Conservation (phyloP, 2,797 vertebrate genomes). For the Trematomus bernacchii region DNA sequence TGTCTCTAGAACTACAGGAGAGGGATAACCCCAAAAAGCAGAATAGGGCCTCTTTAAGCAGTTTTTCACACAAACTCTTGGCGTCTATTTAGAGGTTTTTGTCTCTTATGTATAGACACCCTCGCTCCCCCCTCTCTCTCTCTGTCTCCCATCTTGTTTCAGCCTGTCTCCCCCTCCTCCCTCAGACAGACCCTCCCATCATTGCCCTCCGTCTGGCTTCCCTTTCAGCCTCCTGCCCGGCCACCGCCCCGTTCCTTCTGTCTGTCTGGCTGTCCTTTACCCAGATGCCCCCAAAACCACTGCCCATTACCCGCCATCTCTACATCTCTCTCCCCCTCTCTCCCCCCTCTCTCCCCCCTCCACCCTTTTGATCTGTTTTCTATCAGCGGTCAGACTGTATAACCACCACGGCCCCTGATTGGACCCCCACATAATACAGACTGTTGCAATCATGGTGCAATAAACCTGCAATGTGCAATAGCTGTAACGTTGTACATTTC, state of each 20-base stretch:
- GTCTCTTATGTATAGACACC: conserved; percentile 6
- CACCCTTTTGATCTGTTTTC: conserved; percentile 41
- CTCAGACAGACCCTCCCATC: conserved; percentile 69
- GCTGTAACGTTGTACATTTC: no score
- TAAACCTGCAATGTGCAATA: no score
- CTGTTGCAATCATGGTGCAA: no score
- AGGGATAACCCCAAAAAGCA: no score
- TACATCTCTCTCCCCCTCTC: no score
- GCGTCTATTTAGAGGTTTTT: conserved; percentile 32
- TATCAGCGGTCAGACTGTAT: background rate
- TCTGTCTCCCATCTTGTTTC: conserved; percentile 50
- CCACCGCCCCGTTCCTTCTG: conserved; percentile 70
- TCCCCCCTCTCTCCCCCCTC: background rate
- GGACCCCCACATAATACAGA: no score
- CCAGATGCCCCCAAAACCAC: conserved; percentile 65
- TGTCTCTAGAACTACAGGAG: no score
- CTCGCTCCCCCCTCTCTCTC: conserved; percentile 3
- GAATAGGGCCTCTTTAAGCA: no score
- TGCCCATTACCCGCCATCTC: conserved; percentile 19
- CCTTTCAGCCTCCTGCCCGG: conserved; percentile 72
- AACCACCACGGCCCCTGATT: no score
- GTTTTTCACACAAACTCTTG: no score
- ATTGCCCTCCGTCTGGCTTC: conserved; percentile 74
- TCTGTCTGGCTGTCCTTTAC: conserved; percentile 66
- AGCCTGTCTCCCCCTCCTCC: conserved; percentile 52